A percentile compares a stretch with the other conserved stretches of the same genome.
phyloP scores from a whole-genome alignment of 2,113 vertebrate genomes.

The Pygoscelis antarcticus region DNA sequence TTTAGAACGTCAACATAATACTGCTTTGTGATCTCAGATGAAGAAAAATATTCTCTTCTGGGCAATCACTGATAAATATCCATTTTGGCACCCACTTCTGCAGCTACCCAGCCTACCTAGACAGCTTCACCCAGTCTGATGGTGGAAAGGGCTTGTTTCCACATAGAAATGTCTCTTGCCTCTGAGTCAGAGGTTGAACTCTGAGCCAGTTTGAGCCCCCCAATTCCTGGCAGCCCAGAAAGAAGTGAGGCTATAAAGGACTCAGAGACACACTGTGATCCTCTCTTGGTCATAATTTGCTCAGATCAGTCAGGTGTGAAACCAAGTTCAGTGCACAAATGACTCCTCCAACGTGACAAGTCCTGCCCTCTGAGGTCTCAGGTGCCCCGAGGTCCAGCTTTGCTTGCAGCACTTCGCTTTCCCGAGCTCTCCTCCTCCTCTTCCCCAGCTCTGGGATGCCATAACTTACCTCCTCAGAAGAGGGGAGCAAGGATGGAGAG shows the following conservation, averaged over 20 bases:
- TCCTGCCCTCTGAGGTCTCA: fast-evolving
- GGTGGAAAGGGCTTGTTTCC: background rate
- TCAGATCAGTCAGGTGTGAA: background rate
- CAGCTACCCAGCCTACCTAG: background rate
- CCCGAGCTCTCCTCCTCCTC: fast-evolving
- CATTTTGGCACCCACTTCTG: background rate
- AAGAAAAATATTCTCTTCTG: background rate
- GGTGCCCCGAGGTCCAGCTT: background rate
- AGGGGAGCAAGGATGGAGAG: background rate
- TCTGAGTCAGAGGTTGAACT: background rate
- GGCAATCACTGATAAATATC: background rate
- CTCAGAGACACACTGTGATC: background rate
- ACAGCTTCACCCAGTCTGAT: background rate
- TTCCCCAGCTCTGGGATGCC: background rate
- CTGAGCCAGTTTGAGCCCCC: background rate
- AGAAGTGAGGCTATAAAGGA: background rate
- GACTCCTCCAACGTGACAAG: background rate
- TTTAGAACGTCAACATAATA: background rate
- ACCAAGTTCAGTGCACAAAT: background rate
- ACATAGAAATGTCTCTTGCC: background rate
- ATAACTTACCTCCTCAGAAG: background rate
- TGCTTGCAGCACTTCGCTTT: background rate
- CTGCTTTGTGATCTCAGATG: background rate
- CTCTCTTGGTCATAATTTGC: background rate
- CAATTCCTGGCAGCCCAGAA: background rate